Evolutionary conservation across 2,888 invertebrate genomes (phyloP).

Genomic region (Philopedon plagiatum): DNA sequence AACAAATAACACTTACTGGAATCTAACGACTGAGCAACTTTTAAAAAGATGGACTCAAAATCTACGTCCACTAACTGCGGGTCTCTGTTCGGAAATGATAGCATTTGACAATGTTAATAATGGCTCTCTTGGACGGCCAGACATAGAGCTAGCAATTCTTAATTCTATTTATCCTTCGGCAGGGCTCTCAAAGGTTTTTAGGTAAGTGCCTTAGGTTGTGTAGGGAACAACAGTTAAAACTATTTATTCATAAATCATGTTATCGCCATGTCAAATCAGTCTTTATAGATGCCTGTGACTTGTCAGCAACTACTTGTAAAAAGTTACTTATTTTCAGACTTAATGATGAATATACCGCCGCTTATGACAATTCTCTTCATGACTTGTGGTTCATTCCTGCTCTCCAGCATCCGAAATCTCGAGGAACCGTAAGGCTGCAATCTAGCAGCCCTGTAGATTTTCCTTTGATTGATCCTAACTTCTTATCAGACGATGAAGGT

Average conservation of each 20-base stretch:
- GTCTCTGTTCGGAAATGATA: conserved; percentile 24
- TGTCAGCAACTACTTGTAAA: background rate
- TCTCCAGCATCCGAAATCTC: conserved; percentile 46
- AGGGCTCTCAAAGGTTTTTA: conserved; percentile 12
- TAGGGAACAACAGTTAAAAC: too few species aligned
- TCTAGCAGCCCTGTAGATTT: conserved; percentile 51
- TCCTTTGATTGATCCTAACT: conserved; percentile 78
- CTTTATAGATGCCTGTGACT: too few species aligned
- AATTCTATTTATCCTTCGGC: conserved; percentile 41
- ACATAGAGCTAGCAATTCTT: conserved; percentile 54
- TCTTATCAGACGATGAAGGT: conserved; percentile 69
- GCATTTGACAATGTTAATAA: conserved; percentile 34
- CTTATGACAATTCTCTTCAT: conserved; percentile 51
- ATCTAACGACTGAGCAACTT: conserved; percentile 20
- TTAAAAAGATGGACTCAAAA: conserved; percentile 19
- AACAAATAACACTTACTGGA: conserved; percentile 26
- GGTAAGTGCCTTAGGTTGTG: background rate
- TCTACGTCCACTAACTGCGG: conserved; percentile 25
- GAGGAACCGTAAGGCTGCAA: conserved; percentile 49
- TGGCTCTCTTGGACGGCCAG: conserved; percentile 51
- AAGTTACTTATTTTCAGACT: conserved; percentile 35
- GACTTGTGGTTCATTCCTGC: conserved; percentile 44
- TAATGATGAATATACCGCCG: conserved; percentile 1
- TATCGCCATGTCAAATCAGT: too few species aligned
- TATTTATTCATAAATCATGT: too few species aligned